Conservation (phyloP, 2,113 vertebrate genomes). For the Otus sunia region DNA sequence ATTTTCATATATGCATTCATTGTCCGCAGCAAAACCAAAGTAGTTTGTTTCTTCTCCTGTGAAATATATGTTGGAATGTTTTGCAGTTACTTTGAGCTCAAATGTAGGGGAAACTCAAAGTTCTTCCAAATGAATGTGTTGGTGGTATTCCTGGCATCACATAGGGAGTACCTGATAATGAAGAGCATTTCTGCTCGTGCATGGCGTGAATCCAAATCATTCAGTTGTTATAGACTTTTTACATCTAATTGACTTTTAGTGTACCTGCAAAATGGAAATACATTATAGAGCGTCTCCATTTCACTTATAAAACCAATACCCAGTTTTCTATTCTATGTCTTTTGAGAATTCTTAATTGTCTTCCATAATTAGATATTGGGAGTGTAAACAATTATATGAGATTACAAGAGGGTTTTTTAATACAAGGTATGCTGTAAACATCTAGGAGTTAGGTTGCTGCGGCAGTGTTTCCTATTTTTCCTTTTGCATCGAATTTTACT, state of each 20-base stretch:
- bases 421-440: background rate
- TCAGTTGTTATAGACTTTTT: conserved; percentile 12
- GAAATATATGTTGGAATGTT: background rate
- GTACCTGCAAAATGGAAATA: background rate
- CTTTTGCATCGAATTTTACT: background rate
- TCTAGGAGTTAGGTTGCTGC: background rate
- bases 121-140: background rate
- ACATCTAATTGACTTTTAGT: background rate
- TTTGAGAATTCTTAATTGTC: background rate
- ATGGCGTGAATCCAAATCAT: background rate
- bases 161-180: background rate
- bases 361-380: background rate
- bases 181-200: background rate
- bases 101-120: background rate
- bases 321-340: background rate
- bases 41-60: background rate
- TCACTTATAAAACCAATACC: background rate
- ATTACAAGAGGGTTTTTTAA: background rate
- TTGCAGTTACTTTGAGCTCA: background rate
- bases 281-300: background rate
- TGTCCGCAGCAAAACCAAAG: background rate
- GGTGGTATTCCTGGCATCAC: background rate
- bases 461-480: background rate
- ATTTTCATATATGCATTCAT: rapidly evolving
- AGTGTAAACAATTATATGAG: background rate